phyloP scores from a whole-genome alignment of 2,797 vertebrate species.

The Ibycter americanus region DNA sequence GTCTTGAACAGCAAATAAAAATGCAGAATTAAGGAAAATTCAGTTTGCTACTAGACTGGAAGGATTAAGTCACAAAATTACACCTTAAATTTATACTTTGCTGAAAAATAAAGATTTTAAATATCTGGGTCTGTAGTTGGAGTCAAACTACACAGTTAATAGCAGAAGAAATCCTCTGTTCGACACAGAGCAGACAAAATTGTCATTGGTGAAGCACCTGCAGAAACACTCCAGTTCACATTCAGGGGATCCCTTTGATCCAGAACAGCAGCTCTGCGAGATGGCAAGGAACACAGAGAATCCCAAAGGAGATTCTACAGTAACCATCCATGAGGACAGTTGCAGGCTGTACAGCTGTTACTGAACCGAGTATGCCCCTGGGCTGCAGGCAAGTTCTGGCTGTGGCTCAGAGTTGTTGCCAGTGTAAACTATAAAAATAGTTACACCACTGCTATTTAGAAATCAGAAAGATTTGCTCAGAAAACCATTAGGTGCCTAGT shows the following conservation, averaged over 20 bases:
- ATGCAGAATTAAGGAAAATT: neutral
- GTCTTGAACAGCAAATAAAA: neutral
- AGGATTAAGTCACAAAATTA: neutral
- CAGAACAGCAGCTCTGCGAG: neutral
- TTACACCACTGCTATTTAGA: neutral
- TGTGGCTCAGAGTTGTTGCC: neutral
- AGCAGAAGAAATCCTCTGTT: neutral
- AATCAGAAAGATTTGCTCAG: neutral
- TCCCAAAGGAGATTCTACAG: neutral
- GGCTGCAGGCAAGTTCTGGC: neutral
- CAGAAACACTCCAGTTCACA: neutral
- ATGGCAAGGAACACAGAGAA: neutral
- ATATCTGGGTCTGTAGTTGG: neutral
- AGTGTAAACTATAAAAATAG: neutral
- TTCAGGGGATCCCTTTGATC: neutral
- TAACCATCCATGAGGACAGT: neutral
- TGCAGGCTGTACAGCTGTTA: neutral
- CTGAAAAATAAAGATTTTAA: neutral
- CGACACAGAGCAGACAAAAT: neutral
- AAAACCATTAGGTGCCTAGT: neutral
- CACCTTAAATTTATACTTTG: neutral
- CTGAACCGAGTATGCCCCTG: neutral
- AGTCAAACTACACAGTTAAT: neutral
- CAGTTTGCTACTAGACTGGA: neutral
- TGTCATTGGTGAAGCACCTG: neutral